Conservation (phyloP, 2,888 invertebrate genomes). For the Papilio gigon region DNA sequence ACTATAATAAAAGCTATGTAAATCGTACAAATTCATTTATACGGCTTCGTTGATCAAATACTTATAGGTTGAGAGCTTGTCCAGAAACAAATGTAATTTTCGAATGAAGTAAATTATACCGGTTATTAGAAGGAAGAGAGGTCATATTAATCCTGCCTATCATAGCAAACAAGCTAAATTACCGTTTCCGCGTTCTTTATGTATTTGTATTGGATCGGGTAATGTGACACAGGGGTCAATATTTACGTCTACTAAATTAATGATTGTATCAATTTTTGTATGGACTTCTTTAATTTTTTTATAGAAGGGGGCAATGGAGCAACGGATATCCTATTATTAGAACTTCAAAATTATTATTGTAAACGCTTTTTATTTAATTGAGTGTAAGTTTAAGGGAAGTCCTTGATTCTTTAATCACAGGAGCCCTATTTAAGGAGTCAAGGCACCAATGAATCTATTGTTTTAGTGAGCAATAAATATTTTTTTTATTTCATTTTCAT, state of each 20-base stretch:
- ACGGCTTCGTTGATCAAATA: neutral
- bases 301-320: no score
- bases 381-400: no score
- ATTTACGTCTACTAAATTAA: conserved; percentile 10
- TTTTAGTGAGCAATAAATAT: no score
- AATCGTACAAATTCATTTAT: neutral
- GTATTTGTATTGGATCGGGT: neutral
- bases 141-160: conserved; percentile 21
- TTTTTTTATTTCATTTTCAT: no score
- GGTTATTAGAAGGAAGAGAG: conserved; percentile 9
- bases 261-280: neutral
- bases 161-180: conserved; percentile 26
- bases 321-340: no score
- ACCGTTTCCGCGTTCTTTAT: conserved; percentile 15
- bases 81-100: neutral
- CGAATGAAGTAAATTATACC: neutral
- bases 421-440: no score
- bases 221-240: neutral
- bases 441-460: no score
- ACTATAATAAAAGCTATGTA: neutral
- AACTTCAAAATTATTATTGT: no score
- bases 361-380: no score
- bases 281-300: neutral
- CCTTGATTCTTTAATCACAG: no score
- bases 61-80: neutral